Percentiles rank a stretch among this genome's conserved stretches.
phyloP scores from a whole-genome alignment of 2,888 invertebrate species.

The Plebejus melissa region DNA sequence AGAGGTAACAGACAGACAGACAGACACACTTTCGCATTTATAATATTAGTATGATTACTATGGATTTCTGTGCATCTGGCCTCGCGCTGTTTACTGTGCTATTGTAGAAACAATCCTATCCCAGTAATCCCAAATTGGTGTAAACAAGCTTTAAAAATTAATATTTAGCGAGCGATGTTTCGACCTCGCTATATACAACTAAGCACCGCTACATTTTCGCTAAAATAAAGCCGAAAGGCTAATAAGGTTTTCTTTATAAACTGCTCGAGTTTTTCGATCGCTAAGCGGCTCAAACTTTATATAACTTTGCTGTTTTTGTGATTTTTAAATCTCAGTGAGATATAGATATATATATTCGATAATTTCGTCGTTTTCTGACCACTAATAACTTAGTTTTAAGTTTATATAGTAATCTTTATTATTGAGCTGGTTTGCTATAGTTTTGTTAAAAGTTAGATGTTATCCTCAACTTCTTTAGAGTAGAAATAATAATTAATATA shows the following conservation, averaged over 20 bases:
- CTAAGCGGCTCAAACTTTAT: conserved; percentile 3
- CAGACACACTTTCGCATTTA: too few relatives aligned
- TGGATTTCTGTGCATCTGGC: not conserved
- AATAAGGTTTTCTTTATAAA: conserved; percentile 53
- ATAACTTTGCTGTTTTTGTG: conserved; percentile 19
- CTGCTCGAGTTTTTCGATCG: not conserved
- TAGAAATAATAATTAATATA: too few relatives aligned
- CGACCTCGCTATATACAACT: conserved; percentile 53
- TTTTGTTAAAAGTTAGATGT: not conserved
- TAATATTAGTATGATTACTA: too few relatives aligned
- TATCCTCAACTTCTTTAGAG: not conserved
- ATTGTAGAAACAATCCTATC: not conserved
- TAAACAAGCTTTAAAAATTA: conserved; percentile 27
- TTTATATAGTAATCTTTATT: too few relatives aligned
- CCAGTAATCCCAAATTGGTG: conserved; percentile 12
- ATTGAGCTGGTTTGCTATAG: not conserved
- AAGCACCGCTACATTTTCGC: conserved; percentile 60
- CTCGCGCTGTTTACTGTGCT: conserved; percentile 3
- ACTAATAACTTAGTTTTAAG: not conserved
- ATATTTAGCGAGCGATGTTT: conserved; percentile 25
- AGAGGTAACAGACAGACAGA: too few relatives aligned
- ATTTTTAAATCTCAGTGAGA: not conserved
- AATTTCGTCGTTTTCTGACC: conserved; percentile 12
- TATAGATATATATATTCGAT: not conserved
- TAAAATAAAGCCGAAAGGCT: conserved; percentile 61